Base-by-base conservation (phyloP, 2,888 invertebrate genomes). In the Troides aeacus region DNA sequence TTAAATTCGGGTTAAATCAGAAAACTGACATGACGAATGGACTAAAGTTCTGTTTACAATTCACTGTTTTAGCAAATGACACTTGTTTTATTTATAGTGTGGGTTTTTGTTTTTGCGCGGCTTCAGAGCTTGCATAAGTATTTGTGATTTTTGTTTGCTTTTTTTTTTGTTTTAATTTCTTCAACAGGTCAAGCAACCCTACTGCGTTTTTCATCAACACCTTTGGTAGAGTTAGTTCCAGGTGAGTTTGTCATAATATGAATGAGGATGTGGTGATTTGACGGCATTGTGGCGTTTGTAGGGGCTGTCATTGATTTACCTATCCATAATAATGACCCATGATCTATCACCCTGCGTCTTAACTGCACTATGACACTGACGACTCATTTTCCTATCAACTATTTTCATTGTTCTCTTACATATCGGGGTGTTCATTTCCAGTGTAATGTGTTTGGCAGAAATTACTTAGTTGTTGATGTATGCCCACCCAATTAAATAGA, bases 121-220 rank as follows among this genome's bases (percentile, higher is more conserved):
- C 81, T 81, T 84, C 73, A 79, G 76, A 82, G 90, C 91, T 90
- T 90, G 87, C 87, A 83, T 79, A 84, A 81, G 81, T 83, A 81
- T 81, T 80, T 78, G 84, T 81, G 79, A 85, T 84, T 81, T 69
- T 61, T 85, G 84, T 86, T 87, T 87, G 89, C 87, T 76, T 78
- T 86, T 88, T 21, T 86, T 88, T 92, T 90, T 89, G 89, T 88
- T 89, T 90, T 90, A 89, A 93, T 94, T 94, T 95, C 92, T 95
- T 93, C 95, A 95, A 95, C 93, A 94, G 94, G 93, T 93, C 94
- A 94, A 94, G 94, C 91, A 94, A 93, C 91, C 93, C 94, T 89
- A 93, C 94, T 89, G 93, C 94, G 93, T 94, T 95, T 94, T 93
- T 95, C 93, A 94, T 94, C 93, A 94, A 95, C 94, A 94, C 94